A percentile compares a stretch with the other conserved stretches of the same genome.
Conservation (phyloP, 2,113 vertebrate genomes). For the Colinus virginianus region DNA sequence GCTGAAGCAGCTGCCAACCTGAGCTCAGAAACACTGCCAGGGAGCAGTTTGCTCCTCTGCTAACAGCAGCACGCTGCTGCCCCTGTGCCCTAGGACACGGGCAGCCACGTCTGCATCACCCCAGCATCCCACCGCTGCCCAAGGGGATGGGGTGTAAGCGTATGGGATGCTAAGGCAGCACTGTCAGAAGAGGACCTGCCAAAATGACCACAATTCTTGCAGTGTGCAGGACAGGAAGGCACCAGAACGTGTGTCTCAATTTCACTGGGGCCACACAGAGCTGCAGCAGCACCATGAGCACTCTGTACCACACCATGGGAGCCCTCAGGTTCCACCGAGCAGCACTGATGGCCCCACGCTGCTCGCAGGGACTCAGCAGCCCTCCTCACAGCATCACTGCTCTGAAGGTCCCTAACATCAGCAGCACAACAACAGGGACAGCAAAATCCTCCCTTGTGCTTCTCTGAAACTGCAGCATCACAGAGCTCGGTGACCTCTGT, state of each 20-base stretch:
- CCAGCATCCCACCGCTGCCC: neutral
- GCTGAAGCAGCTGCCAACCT: neutral
- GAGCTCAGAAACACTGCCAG: too few relatives aligned
- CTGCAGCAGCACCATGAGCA: neutral
- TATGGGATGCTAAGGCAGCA: neutral
- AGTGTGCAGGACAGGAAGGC: neutral
- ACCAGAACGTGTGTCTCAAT: neutral
- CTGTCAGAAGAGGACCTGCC: too few relatives aligned
- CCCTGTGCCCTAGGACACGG: neutral
- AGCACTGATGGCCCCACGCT: neutral
- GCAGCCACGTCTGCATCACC: fast-evolving
- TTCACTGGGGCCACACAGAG: neutral
- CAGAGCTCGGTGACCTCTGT: neutral
- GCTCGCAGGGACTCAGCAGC: neutral
- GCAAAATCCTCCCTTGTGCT: neutral
- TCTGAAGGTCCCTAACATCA: too few relatives aligned
- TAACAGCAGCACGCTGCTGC: neutral
- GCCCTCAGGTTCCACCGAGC: neutral
- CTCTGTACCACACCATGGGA: neutral
- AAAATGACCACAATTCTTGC: neutral
- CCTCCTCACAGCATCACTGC: neutral
- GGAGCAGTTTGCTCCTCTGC: neutral
- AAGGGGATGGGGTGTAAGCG: neutral
- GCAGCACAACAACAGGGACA: fast-evolving
- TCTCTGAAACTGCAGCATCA: neutral